Conservation (phyloP, 2,113 vertebrate species). For the cattle (Bos taurus) region ARS-UCD2.0 NC_037340.1:82717001-82717500, state of each 20-base stretch:
- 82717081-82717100: not conserved
- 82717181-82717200: not conserved
- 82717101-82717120: not conserved
- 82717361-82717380: accelerated
- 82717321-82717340: no score
- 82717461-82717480: not conserved
- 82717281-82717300: not conserved
- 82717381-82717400: no score
- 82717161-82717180: not conserved
- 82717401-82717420: not conserved
- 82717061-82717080: not conserved
- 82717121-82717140: not conserved
- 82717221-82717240: not conserved
- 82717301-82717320: not conserved
- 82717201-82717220: not conserved
- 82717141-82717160: not conserved
- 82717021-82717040: not conserved
- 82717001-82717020: not conserved
- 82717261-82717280: no score
- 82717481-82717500: not conserved
- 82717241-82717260: no score
- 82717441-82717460: not conserved
- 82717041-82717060: not conserved
- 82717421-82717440: not conserved
- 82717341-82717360: accelerated